Percentiles rank a stretch among this genome's conserved stretches.
Evolutionary conservation across 2,113 vertebrate species (phyloP).

Genomic region (Campylomormyrus numenius): DNA sequence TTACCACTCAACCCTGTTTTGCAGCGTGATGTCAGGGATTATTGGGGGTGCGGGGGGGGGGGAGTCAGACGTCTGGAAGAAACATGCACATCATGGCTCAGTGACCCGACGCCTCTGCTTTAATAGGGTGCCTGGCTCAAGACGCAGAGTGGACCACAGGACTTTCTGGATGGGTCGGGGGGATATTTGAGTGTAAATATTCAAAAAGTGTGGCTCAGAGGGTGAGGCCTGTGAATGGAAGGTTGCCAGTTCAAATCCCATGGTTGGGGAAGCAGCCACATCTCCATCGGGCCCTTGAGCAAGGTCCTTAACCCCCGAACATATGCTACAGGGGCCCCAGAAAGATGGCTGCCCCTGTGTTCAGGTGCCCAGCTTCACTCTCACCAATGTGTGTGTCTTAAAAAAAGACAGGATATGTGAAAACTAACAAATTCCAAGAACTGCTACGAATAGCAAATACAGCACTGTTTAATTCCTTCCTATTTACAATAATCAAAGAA

Average conservation of each 20-base stretch:
- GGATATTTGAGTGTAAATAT: neutral
- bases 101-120: neutral
- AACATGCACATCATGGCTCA: neutral
- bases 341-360: neutral
- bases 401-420: neutral
- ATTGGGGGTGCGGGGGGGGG: neutral
- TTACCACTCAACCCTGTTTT: conserved; percentile 41
- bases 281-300: neutral
- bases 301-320: neutral
- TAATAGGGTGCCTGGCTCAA: neutral
- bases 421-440: neutral
- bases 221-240: neutral
- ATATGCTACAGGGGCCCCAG: neutral
- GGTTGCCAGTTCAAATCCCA: neutral
- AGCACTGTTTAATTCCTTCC: neutral
- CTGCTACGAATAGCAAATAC: neutral
- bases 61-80: neutral
- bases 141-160: neutral
- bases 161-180: neutral
- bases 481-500: neutral
- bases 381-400: neutral
- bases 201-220: conserved; percentile 9
- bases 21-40: neutral
- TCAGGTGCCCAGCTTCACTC: neutral
- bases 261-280: neutral